Base-by-base conservation (phyloP, 2,888 invertebrate species). In the Charanyca ferruginea region DNA sequence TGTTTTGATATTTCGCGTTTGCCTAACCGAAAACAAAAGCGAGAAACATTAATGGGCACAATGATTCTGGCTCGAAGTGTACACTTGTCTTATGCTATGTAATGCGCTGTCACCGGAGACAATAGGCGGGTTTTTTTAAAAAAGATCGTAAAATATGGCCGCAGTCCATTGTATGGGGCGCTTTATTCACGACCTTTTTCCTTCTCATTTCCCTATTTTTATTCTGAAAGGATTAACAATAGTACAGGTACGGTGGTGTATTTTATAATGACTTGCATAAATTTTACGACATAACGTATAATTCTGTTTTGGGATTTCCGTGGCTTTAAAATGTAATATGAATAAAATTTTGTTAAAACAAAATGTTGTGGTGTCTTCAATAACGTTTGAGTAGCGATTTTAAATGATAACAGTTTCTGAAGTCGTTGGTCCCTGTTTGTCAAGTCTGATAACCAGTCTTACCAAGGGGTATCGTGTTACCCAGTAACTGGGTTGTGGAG, bases 221-320 rank as follows among this genome's bases (percentile, higher is more conserved):
- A 87, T 89, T 90, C 88, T 90, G 90, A 90, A 93, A 94, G 93
- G 93, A 93, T 94, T 93, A 92, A 93, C 92, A 93, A 92, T 92
- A 89, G 90, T 87, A 89, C 91, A 92, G 92, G 92, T 93, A 85
- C 82, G 80, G 80, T 68, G 80, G 70, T 71, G 67, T 79, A 84
- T 83, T 88, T 88, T 88, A 85, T 86, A 85, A 84, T 90, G 87
- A 89, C 85, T 83, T 80, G 89, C 87, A 79, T 87, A 85, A 87
- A 87, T 89, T 89, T 86, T 75, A 63, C 70, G 62, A 59, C 73
- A 73, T 73, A 55, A 79, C 77, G 73, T 73, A 64, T 79, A n/a
- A n/a, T 79, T 74, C 57, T 73, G 61, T 79, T n/a, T 79, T 66
- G 20, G 18, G 32, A 52, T 55, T 61, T 58, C 28, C 48, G 47